These are phyloP conservation scores for Athalia circularis DNA, from an alignment of 2,888 invertebrate genomes.

Conservation along the genomic window DNA sequence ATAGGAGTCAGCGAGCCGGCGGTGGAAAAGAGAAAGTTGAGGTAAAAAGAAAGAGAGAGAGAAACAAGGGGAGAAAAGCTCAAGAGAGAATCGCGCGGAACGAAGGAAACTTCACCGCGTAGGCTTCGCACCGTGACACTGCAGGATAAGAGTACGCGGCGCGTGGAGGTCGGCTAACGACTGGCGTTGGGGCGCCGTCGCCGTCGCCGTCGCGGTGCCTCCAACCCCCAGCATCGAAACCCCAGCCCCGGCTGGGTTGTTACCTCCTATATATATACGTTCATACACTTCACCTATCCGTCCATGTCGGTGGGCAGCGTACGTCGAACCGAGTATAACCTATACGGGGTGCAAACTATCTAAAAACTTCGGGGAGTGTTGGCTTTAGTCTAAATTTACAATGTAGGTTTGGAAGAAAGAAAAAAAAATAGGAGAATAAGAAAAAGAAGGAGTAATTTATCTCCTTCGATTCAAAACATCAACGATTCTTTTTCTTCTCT, in stretches of 20 bases:
- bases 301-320: neutral
- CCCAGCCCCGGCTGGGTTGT: slow-evolving; percentile 36
- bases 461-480: no score
- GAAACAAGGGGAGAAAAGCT: neutral
- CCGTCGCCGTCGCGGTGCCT: slow-evolving; percentile 61
- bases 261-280: slow-evolving; percentile 11
- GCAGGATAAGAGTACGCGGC: slow-evolving; percentile 61
- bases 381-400: neutral
- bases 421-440: neutral
- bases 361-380: no score
- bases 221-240: neutral
- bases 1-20: neutral
- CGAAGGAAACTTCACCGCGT: neutral
- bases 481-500: no score
- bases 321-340: neutral
- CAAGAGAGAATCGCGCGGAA: neutral
- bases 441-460: neutral
- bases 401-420: neutral
- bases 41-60: neutral
- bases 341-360: no score
- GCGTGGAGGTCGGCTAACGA: slow-evolving; percentile 71
- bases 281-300: neutral
- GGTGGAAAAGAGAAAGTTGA: neutral
- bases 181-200: slow-evolving; percentile 73
- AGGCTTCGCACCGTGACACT: slow-evolving; percentile 16